phyloP scores from a whole-genome alignment of 2,888 invertebrate species.

The Microctonus brassicae region DNA sequence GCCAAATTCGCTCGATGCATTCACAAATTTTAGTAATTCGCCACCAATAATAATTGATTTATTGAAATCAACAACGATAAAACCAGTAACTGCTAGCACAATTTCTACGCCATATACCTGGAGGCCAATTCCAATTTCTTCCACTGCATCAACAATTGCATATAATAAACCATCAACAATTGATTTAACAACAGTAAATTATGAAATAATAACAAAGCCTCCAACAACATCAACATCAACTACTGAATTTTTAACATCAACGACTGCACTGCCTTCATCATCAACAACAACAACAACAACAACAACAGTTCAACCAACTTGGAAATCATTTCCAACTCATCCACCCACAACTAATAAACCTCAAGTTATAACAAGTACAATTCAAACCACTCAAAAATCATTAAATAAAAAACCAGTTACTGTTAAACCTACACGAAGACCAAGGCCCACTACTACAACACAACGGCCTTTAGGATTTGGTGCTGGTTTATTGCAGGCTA shows the following conservation, averaged over 20 bases:
- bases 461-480: conserved; percentile 58
- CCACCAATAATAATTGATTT: conserved; percentile 60
- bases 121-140: conserved; percentile 44
- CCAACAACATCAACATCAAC: conserved; percentile 29
- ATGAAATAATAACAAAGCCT: not conserved
- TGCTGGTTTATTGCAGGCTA: conserved; percentile 56
- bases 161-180: conserved; percentile 33
- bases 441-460: conserved; percentile 65
- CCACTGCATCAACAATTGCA: conserved; percentile 45
- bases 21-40: conserved; percentile 38
- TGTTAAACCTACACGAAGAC: conserved; percentile 52
- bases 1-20: conserved; percentile 51
- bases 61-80: conserved; percentile 47
- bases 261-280: conserved; percentile 35
- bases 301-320: conserved; percentile 30
- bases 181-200: conserved; percentile 19
- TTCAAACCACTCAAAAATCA: conserved; percentile 37
- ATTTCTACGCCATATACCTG: conserved; percentile 44
- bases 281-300: conserved; percentile 37
- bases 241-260: conserved; percentile 35
- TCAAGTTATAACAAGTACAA: conserved; percentile 38
- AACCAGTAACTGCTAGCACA: conserved; percentile 40
- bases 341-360: conserved; percentile 41
- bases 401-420: conserved; percentile 51
- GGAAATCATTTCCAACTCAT: conserved; percentile 23